These are phyloP conservation scores for Osmerus mordax DNA, from an alignment of 2,113 vertebrate genomes.

Conservation along the genomic window DNA sequence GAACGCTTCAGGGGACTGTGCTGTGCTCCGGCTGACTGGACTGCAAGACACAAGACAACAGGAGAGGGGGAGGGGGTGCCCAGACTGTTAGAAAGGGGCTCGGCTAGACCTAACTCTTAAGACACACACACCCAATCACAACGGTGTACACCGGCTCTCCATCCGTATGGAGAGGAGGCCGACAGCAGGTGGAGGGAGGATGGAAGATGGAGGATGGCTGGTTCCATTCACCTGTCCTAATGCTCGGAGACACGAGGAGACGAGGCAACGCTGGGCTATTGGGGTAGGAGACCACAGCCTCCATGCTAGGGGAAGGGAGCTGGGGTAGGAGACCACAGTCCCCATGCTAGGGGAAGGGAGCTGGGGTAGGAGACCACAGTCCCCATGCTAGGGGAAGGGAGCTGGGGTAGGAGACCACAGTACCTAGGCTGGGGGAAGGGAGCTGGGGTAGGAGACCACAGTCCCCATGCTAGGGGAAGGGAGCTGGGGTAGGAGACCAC, in stretches of 20 bases:
- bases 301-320: no score
- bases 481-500: background rate
- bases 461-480: no score
- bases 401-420: background rate
- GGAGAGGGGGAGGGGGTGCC: background rate
- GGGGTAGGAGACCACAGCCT: no score
- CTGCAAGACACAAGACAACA: conserved; percentile 74
- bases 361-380: no score
- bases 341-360: background rate
- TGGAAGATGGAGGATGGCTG: background rate
- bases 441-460: background rate
- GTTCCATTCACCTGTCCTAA: background rate
- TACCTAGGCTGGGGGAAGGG: background rate
- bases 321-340: no score
- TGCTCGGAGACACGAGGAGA: no score
- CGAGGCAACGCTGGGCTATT: no score
- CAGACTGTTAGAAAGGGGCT: background rate
- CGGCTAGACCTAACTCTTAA: background rate
- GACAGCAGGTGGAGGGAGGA: background rate
- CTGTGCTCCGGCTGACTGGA: conserved; percentile 83
- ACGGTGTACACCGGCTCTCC: no score
- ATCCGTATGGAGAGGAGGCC: no score
- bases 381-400: no score
- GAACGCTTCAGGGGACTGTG: conserved; percentile 99
- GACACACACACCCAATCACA: background rate